These are phyloP conservation scores for Conistra vaccinii DNA, from an alignment of 2,888 invertebrate genomes.

Conservation along the genomic window DNA sequence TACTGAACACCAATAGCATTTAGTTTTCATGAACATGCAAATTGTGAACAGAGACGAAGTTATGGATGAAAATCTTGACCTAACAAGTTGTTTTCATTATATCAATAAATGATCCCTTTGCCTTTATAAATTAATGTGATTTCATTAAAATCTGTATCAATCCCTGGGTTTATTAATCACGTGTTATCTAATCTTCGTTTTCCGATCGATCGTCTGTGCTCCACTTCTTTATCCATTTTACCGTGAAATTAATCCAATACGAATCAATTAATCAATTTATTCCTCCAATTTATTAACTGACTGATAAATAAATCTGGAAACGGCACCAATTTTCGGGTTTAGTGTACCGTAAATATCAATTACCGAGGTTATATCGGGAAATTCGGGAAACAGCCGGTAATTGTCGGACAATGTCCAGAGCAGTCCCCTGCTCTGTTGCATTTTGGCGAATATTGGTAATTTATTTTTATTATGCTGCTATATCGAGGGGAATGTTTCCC, in stretches of 20 bases:
- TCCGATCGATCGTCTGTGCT: conserved; percentile 18
- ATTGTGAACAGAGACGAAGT: too few species aligned
- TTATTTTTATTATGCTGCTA: conserved; percentile 85
- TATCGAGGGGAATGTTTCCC: conserved; percentile 76
- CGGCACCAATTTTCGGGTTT: conserved; percentile 75
- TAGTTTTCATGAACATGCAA: neutral
- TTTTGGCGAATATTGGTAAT: conserved; percentile 85
- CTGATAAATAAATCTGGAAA: conserved; percentile 76
- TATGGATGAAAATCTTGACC: neutral
- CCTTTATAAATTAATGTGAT: neutral
- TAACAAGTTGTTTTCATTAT: neutral
- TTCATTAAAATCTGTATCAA: neutral
- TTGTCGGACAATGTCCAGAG: conserved; percentile 72
- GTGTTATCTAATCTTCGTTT: conserved; percentile 1
- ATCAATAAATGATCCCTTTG: neutral
- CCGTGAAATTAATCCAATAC: conserved; percentile 46
- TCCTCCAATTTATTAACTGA: conserved; percentile 73
- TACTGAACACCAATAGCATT: neutral
- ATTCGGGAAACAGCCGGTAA: conserved; percentile 82
- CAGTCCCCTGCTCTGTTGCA: conserved; percentile 71
- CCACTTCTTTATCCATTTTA: conserved; percentile 25
- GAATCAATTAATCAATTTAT: conserved; percentile 57
- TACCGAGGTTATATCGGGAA: conserved; percentile 81
- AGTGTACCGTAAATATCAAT: conserved; percentile 89
- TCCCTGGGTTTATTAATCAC: neutral